Conservation (phyloP, 2,113 vertebrate species). For the Tetrax tetrax region DNA sequence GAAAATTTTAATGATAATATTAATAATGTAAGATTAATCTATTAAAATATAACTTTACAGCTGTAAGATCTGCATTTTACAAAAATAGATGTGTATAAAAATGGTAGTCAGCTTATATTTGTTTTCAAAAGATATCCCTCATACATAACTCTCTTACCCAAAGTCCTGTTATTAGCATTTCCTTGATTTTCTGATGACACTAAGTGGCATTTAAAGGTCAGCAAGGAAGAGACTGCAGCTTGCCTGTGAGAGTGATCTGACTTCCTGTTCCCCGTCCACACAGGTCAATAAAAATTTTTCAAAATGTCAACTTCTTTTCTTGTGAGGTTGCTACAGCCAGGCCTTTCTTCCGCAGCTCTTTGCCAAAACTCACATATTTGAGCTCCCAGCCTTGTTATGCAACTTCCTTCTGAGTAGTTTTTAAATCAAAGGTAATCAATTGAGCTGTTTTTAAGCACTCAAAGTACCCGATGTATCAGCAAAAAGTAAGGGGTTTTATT, state of each 20-base stretch:
- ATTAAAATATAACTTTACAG: background rate
- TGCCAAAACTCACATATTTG: conserved; percentile 49
- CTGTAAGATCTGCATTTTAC: background rate
- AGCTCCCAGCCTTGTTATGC: conserved; percentile 6
- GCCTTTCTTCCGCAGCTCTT: conserved; percentile 15
- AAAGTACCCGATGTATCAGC: background rate
- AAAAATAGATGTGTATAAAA: background rate
- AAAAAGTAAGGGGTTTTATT: background rate
- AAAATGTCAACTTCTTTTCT: conserved; percentile 59
- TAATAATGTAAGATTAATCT: background rate
- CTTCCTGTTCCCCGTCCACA: conserved; percentile 49
- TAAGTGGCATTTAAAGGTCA: conserved; percentile 63
- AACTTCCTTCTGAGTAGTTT: conserved; percentile 37
- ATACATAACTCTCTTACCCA: background rate
- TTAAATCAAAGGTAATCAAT: conserved; percentile 35
- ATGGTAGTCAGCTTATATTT: background rate
- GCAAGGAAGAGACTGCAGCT: conserved; percentile 14
- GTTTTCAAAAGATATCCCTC: background rate
- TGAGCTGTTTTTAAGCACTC: conserved; percentile 8
- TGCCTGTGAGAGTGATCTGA: conserved; percentile 17
- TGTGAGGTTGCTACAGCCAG: conserved; percentile 4
- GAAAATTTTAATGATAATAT: background rate
- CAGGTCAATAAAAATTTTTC: conserved; percentile 38
- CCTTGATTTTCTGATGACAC: conserved; percentile 30
- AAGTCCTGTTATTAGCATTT: conserved; percentile 1